A percentile compares a stretch with the other conserved stretches of the same genome.
phyloP scores from a whole-genome alignment of 2,797 vertebrate genomes.

The Avahi laniger region DNA sequence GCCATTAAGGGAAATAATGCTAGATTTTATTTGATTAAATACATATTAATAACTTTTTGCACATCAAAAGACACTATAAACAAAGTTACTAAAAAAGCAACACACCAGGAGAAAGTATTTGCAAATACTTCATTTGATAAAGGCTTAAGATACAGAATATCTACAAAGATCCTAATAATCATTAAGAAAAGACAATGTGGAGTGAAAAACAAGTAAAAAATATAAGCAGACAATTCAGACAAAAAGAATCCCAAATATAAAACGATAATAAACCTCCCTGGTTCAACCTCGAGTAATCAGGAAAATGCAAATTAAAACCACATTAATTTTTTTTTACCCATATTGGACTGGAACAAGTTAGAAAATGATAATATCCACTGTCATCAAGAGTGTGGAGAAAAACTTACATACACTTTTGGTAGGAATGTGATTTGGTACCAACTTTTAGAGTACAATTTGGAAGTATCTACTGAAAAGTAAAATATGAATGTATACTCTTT shows the following conservation, averaged over 20 bases:
- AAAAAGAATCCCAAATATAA: not conserved
- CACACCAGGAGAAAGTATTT: not conserved
- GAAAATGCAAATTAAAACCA: not conserved
- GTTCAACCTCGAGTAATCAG: not conserved
- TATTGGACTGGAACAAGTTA: not conserved
- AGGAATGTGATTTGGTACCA: not conserved
- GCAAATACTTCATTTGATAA: not conserved
- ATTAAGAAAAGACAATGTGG: not conserved
- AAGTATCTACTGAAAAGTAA: not conserved
- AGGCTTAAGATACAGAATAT: not conserved
- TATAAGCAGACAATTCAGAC: not conserved
- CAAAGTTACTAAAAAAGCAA: constrained; percentile 10
- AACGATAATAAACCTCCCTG: not conserved
- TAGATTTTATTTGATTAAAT: not conserved
- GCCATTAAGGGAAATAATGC: not conserved
- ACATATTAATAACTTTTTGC: not conserved
- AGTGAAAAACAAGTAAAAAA: not conserved
- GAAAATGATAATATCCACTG: not conserved
- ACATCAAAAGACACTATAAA: not conserved
- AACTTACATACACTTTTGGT: not conserved
- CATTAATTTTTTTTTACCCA: not conserved
- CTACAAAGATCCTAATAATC: not conserved
- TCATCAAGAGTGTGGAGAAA: not conserved
- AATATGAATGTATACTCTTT: not conserved
- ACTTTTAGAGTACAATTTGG: not conserved